phyloP scores from a whole-genome alignment of 2,113 vertebrate genomes.

The Catharus fuscescens region DNA sequence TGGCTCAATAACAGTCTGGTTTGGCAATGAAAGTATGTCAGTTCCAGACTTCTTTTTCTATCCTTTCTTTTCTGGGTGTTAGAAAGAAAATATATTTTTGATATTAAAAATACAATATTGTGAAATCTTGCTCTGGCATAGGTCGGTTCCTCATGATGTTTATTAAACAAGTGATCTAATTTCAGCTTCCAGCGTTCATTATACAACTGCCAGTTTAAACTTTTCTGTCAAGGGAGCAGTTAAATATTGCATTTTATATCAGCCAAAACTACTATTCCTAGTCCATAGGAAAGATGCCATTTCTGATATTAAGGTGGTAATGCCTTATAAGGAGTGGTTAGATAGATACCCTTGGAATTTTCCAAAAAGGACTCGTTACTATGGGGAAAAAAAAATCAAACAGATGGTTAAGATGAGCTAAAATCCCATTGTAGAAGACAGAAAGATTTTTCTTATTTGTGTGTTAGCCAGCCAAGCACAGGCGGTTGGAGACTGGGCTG shows the following conservation, averaged over 20 bases:
- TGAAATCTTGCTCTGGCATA: conserved; percentile 3
- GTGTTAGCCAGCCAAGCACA: conserved; percentile 19
- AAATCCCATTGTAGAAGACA: conserved; percentile 11
- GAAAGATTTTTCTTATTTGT: conserved; percentile 5
- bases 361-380: neutral
- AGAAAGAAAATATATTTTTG: conserved; percentile 20
- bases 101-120: neutral
- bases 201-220: neutral
- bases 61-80: neutral
- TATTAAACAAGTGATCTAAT: conserved; percentile 1
- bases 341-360: neutral
- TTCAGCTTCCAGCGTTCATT: neutral
- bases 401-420: conserved; percentile 33
- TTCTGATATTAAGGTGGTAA: neutral
- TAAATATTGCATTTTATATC: neutral
- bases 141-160: neutral
- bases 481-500: neutral
- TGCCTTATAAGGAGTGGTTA: neutral
- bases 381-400: neutral
- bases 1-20: neutral
- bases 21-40: conserved; percentile 49
- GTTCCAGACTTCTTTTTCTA: conserved; percentile 22
- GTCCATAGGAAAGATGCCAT: neutral
- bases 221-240: neutral
- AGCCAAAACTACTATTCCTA: neutral